Evolutionary conservation across 2,113 vertebrate genomes (phyloP).

Genomic region (Gadus chalcogrammus): DNA sequence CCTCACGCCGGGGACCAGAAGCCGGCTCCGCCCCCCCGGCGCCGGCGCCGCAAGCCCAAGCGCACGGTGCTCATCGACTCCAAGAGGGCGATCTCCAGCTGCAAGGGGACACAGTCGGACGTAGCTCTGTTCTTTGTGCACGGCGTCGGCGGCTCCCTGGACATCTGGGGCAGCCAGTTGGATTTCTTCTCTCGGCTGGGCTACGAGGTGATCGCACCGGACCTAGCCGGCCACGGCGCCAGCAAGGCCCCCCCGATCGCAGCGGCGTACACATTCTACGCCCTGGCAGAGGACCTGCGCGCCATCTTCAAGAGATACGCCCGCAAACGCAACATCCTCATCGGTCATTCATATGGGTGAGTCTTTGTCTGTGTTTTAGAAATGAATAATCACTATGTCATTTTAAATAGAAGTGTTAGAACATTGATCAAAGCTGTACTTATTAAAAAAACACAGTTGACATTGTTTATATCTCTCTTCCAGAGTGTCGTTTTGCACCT

Average conservation of each 20-base stretch:
- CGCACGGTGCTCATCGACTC: slow-evolving; percentile 86
- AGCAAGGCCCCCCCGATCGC: slow-evolving; percentile 88
- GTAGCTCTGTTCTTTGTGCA: slow-evolving; percentile 95
- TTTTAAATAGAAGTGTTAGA: no score
- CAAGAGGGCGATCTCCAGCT: slow-evolving; percentile 85
- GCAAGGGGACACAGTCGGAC: slow-evolving; percentile 85
- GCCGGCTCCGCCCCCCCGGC: slow-evolving; percentile 65
- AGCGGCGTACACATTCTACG: slow-evolving; percentile 93
- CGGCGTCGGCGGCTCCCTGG: slow-evolving; percentile 89
- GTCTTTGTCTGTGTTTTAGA: slow-evolving; percentile 16
- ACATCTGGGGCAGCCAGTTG: slow-evolving; percentile 96
- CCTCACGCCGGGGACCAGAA: slow-evolving; percentile 47
- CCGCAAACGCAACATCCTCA: slow-evolving; percentile 88
- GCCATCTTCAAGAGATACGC: slow-evolving; percentile 91
- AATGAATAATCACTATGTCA: no score
- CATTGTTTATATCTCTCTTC: not conserved
- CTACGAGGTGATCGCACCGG: slow-evolving; percentile 92
- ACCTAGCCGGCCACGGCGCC: slow-evolving; percentile 88
- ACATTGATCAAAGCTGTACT: no score
- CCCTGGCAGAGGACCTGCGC: slow-evolving; percentile 90
- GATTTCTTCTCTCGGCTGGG: slow-evolving; percentile 92
- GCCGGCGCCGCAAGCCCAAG: slow-evolving; percentile 82
- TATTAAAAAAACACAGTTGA: not conserved
- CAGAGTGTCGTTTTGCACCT: slow-evolving; percentile 97
- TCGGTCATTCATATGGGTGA: slow-evolving; percentile 95